phyloP scores from a whole-genome alignment of 2,113 vertebrate genomes.

The Cavia porcellus region DNA sequence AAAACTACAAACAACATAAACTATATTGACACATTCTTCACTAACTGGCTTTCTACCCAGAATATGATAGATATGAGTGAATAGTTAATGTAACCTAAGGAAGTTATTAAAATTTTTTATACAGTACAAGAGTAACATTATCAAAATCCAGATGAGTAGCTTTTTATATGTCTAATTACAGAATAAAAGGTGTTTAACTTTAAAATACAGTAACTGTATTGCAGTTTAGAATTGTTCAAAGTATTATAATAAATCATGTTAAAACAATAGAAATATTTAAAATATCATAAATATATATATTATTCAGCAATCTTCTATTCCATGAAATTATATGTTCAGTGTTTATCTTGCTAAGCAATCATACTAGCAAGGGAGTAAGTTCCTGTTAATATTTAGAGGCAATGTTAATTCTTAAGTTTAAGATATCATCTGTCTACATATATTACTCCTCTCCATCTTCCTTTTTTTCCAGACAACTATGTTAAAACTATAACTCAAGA shows the following conservation, averaged over 20 bases:
- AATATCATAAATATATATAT: not conserved
- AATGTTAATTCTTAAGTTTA: not conserved
- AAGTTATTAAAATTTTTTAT: slow-evolving; percentile 13
- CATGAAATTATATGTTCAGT: slow-evolving; percentile 45
- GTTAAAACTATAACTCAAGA: slow-evolving; percentile 41
- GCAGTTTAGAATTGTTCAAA: slow-evolving; percentile 50
- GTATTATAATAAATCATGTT: slow-evolving; percentile 27
- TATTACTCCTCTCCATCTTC: not conserved
- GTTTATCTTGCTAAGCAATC: slow-evolving; percentile 7
- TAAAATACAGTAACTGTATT: slow-evolving; percentile 36
- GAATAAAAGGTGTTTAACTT: slow-evolving; percentile 33
- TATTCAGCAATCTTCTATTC: slow-evolving; percentile 39
- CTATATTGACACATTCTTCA: not conserved
- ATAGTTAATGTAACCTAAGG: not conserved
- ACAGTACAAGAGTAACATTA: slow-evolving; percentile 3
- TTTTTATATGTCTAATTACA: slow-evolving; percentile 38
- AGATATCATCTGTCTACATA: not conserved
- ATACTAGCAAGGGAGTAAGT: not conserved
- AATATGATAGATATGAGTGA: not conserved
- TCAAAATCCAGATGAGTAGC: slow-evolving; percentile 4
- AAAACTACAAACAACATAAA: not conserved
- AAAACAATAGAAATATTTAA: slow-evolving; percentile 32
- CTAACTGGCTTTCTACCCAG: not conserved
- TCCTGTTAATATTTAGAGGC: slow-evolving; percentile 36
- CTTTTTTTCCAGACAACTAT: slow-evolving; percentile 9